Evolutionary conservation across 2,113 vertebrate species (phyloP).

Genomic region (Choloepus hoffmanni): DNA sequence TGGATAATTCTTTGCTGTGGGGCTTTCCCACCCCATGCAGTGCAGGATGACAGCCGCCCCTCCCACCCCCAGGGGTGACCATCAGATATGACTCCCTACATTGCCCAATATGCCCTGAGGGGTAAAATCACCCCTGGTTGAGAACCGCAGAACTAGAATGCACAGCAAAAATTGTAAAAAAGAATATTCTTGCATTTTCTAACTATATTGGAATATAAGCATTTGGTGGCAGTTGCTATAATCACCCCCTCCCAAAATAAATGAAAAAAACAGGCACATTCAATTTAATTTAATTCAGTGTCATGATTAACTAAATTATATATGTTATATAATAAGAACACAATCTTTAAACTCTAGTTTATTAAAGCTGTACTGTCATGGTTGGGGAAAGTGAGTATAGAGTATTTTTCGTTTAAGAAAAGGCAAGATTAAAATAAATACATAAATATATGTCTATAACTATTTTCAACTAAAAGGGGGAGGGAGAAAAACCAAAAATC

Average conservation of each 20-base stretch:
- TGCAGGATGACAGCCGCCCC: background rate
- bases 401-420: background rate
- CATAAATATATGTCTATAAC: background rate
- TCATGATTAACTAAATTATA: background rate
- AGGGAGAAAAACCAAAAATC: background rate
- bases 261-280: background rate
- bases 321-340: background rate
- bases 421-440: slow-evolving; percentile 23
- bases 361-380: background rate
- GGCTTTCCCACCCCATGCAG: too few relatives aligned
- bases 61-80: background rate
- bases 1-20: rapidly evolving
- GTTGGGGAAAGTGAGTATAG: background rate
- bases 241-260: slow-evolving; percentile 57
- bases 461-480: background rate
- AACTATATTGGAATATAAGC: slow-evolving; percentile 59
- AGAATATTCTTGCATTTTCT: slow-evolving; percentile 51
- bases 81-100: background rate
- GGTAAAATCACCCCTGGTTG: background rate
- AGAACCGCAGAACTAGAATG: background rate
- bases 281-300: background rate
- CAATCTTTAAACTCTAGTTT: background rate
- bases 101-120: background rate
- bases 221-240: background rate
- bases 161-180: slow-evolving; percentile 29